A percentile compares a stretch with the other conserved stretches of the same genome.
phyloP scores from a whole-genome alignment of 2,888 invertebrate genomes.

The Diabrotica balteata region DNA sequence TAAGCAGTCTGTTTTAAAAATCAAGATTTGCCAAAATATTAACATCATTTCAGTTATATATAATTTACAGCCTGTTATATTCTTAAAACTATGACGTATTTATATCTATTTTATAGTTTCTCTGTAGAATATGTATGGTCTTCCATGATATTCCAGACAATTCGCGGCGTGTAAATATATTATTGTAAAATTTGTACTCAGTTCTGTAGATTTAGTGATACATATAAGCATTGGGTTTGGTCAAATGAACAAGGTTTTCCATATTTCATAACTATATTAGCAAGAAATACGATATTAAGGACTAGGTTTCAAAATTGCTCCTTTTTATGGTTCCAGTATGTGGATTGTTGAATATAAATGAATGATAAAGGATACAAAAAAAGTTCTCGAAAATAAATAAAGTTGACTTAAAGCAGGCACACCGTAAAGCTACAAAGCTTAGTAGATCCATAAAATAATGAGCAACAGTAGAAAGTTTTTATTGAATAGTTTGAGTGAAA shows the following conservation, averaged over 20 bases:
- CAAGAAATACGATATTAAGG: too few species aligned
- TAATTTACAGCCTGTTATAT: conserved; percentile 25
- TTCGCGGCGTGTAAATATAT: not conserved
- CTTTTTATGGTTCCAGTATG: too few species aligned
- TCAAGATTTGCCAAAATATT: conserved; percentile 23
- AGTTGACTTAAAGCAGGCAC: too few species aligned
- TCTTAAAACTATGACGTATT: conserved; percentile 15
- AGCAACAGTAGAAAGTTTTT: too few species aligned
- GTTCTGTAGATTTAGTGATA: not conserved
- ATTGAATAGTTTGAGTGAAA: too few species aligned
- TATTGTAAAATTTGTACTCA: conserved; percentile 14
- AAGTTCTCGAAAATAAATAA: too few species aligned
- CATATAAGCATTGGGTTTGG: not conserved
- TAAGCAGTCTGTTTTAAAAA: conserved; percentile 19
- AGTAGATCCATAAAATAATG: too few species aligned
- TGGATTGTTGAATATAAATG: too few species aligned
- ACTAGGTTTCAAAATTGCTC: too few species aligned
- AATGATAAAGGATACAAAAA: too few species aligned
- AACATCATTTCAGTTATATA: conserved; percentile 18
- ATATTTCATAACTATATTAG: too few species aligned
- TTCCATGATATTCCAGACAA: conserved; percentile 14
- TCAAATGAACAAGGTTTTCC: not conserved
- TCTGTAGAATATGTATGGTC: conserved; percentile 11
- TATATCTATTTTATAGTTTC: conserved; percentile 16
- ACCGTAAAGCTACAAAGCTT: too few species aligned